Conservation (phyloP, 1,140 invertebrate species). For the Hyphantria cunea region DNA sequence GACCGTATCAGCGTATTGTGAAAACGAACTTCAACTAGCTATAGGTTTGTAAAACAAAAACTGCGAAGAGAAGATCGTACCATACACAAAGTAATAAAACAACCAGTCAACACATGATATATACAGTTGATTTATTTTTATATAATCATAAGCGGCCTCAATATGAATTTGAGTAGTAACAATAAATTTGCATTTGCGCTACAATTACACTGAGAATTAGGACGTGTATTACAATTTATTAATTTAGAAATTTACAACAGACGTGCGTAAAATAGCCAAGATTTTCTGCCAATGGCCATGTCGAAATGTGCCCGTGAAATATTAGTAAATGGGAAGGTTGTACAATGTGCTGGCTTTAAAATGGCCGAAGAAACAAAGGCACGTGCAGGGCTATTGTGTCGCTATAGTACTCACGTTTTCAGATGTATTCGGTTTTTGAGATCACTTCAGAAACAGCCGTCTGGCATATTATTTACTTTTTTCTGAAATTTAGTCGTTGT, state of each 20-base stretch:
- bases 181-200: conserved; percentile 20
- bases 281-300: conserved; percentile 8
- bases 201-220: conserved; percentile 27
- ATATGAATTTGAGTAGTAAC: conserved; percentile 18
- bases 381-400: conserved; percentile 16
- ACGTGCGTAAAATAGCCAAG: conserved; percentile 12
- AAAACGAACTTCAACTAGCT: too few relatives aligned
- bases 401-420: conserved; percentile 12
- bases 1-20: too few relatives aligned
- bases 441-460: background rate
- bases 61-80: conserved; percentile 1
- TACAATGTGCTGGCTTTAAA: conserved; percentile 18
- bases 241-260: background rate
- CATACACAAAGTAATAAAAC: conserved; percentile 16
- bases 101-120: conserved; percentile 5
- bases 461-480: background rate
- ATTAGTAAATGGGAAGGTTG: conserved; percentile 6
- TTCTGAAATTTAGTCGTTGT: too few relatives aligned
- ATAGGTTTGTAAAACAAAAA: too few relatives aligned
- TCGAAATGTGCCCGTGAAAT: conserved; percentile 15
- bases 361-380: conserved; percentile 15
- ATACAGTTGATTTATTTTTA: conserved; percentile 17
- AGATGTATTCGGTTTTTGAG: background rate
- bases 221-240: conserved; percentile 27
- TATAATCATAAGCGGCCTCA: conserved; percentile 24